Conservation (phyloP, 1,140 invertebrate genomes). For the Papilio glaucus region DNA sequence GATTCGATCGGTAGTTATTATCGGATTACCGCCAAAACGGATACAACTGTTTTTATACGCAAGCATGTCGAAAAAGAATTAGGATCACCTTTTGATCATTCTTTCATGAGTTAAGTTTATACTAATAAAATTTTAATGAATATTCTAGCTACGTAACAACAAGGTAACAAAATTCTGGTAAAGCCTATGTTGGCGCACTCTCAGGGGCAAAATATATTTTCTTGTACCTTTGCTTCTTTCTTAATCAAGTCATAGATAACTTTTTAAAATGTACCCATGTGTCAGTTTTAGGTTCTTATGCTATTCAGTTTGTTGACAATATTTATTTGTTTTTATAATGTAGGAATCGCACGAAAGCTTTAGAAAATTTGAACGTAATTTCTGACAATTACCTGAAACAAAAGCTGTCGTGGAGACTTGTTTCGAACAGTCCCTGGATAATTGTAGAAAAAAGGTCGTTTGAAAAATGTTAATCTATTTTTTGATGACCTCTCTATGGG, state of each 20-base stretch:
- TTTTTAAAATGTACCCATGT: not conserved
- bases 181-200: not conserved
- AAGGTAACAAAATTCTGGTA: no score
- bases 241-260: not conserved
- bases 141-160: no score
- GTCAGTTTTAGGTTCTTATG: not conserved
- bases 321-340: not conserved
- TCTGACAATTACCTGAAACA: not conserved
- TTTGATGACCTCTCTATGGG: not conserved
- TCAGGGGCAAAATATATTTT: not conserved
- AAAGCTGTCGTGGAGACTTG: not conserved
- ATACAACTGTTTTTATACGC: no score
- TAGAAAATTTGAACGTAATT: conserved; percentile 1
- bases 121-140: no score
- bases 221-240: not conserved
- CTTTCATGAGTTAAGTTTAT: no score
- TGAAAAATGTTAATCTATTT: conserved; percentile 24
- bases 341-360: not conserved
- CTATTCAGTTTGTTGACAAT: not conserved
- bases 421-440: conserved; percentile 7
- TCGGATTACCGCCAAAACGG: no score
- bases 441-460: conserved; percentile 9
- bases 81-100: no score
- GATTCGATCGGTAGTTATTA: no score
- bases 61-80: no score